Evolutionary conservation across 2,797 vertebrate genomes (phyloP).

Genomic region (Leptoclinus maculatus): DNA sequence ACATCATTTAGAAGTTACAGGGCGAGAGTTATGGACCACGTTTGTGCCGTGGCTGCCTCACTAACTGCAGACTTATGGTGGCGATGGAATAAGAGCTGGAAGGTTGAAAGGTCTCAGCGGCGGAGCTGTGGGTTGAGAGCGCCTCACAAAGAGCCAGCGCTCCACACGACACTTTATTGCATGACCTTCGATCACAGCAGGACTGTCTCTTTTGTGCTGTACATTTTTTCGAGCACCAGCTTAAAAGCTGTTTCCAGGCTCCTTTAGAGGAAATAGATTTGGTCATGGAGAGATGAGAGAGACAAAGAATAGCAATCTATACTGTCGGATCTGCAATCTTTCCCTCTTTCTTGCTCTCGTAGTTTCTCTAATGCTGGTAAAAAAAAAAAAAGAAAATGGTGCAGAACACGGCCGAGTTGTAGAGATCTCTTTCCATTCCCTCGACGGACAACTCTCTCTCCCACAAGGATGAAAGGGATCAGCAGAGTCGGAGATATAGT

Average conservation of each 20-base stretch:
- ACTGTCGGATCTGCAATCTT: constrained; percentile 58
- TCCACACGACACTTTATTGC: constrained; percentile 71
- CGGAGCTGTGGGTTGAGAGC: constrained; percentile 56
- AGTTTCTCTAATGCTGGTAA: constrained; percentile 32
- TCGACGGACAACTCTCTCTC: background rate
- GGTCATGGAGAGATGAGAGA: constrained; percentile 77
- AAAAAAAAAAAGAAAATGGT: constrained; percentile 2
- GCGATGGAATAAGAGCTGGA: constrained; percentile 34
- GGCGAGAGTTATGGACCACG: constrained; percentile 26
- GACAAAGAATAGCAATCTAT: constrained; percentile 76
- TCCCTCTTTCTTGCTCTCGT: constrained; percentile 24
- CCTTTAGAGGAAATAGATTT: constrained; percentile 80
- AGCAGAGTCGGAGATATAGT: background rate
- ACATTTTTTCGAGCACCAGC: constrained; percentile 66
- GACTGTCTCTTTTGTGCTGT: constrained; percentile 73
- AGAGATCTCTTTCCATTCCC: constrained; percentile 18
- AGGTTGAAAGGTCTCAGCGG: constrained; percentile 63
- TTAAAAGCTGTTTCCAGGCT: constrained; percentile 77
- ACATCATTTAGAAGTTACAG: constrained; percentile 42
- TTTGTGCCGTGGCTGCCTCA: constrained; percentile 28
- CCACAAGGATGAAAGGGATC: constrained; percentile 3
- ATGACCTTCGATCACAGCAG: constrained; percentile 79
- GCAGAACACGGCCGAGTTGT: background rate
- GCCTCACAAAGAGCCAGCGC: constrained; percentile 71
- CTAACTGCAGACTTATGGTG: constrained; percentile 17